These are phyloP conservation scores for Euzophera pinguis DNA, from an alignment of 2,888 invertebrate genomes.

Conservation along the genomic window DNA sequence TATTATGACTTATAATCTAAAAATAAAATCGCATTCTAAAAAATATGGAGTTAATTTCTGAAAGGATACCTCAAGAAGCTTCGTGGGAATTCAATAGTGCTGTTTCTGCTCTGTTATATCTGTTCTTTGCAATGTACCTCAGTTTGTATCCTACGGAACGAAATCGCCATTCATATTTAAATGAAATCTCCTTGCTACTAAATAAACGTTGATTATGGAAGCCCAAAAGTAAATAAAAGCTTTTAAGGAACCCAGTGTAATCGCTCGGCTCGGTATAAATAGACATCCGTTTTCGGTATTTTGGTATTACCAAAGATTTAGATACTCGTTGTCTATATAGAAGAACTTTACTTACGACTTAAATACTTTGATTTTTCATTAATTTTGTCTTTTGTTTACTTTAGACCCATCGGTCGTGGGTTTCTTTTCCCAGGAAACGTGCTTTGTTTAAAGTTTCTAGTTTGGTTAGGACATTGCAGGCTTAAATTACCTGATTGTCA, in stretches of 20 bases:
- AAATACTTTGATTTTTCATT: no score
- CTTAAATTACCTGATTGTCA: no score
- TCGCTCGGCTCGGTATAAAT: constrained; percentile 8
- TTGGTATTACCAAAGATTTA: constrained; percentile 3
- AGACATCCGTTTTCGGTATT: constrained; percentile 1
- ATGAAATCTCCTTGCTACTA: constrained; percentile 12
- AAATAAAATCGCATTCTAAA: no score
- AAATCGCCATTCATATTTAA: constrained; percentile 12
- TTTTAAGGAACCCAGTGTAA: constrained; percentile 9
- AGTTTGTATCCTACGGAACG: neutral
- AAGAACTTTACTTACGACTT: no score
- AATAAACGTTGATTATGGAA: constrained; percentile 15
- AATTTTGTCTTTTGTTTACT: no score
- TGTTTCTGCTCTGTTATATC: neutral
- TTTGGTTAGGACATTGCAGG: no score
- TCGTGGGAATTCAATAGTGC: neutral
- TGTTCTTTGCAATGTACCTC: neutral
- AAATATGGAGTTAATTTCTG: no score
- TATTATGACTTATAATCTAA: no score
- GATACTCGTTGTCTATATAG: neutral
- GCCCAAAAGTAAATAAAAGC: constrained; percentile 12
- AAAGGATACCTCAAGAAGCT: no score
- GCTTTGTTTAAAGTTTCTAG: no score
- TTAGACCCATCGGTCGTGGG: no score
- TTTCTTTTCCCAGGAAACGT: no score